Conservation (phyloP, 2,888 invertebrate genomes). For the Chesias legatella region DNA sequence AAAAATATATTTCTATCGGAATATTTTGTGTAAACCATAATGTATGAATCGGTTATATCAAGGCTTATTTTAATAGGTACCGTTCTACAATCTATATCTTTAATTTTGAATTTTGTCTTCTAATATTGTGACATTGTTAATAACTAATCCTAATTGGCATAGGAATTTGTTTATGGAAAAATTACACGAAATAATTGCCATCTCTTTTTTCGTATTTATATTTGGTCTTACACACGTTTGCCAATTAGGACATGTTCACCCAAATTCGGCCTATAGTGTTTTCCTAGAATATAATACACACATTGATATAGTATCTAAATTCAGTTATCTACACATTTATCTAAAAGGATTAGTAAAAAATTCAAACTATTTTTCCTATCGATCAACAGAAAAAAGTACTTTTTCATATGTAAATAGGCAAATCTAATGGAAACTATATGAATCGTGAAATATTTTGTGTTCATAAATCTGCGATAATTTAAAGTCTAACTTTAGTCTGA, state of each 20-base stretch:
- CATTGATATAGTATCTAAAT: slow-evolving; percentile 4
- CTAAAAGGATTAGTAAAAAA: slow-evolving; percentile 1
- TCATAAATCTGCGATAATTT: neutral
- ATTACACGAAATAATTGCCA: too few species aligned
- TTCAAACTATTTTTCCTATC: neutral
- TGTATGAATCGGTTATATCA: slow-evolving; percentile 53
- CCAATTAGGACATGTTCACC: neutral
- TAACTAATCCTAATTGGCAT: neutral
- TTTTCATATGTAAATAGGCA: too few species aligned
- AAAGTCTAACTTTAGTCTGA: too few species aligned
- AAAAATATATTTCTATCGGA: slow-evolving; percentile 17
- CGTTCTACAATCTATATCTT: slow-evolving; percentile 42
- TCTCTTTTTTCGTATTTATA: too few species aligned
- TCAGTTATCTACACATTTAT: slow-evolving; percentile 5
- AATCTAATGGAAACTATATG: neutral
- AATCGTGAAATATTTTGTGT: neutral
- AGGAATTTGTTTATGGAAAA: neutral
- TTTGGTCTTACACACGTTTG: neutral
- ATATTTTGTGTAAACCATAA: slow-evolving; percentile 51
- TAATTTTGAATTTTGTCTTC: slow-evolving; percentile 22
- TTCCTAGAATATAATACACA: slow-evolving; percentile 3
- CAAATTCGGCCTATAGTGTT: neutral
- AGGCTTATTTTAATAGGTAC: slow-evolving; percentile 70
- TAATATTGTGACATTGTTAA: slow-evolving; percentile 14
- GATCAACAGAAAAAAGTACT: neutral